Evolutionary conservation across 2,888 invertebrate genomes (phyloP).

Genomic region (Aleiodes leptofemur): DNA sequence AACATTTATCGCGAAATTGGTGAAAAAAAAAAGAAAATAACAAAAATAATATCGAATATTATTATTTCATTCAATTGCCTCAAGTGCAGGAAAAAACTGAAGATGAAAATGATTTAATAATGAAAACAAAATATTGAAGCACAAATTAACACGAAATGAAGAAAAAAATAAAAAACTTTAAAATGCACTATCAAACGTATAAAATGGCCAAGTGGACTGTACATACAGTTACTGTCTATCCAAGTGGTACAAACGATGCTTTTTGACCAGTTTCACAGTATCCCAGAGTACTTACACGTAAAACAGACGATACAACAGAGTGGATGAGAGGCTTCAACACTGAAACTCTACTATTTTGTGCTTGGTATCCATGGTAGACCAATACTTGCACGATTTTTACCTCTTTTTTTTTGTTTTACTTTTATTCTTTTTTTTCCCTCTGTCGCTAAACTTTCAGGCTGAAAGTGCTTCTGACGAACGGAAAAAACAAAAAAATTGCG

Average conservation of each 20-base stretch:
- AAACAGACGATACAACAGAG: constrained; percentile 32
- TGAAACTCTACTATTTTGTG: constrained; percentile 28
- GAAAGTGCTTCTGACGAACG: constrained; percentile 17
- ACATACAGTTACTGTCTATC: constrained; percentile 31
- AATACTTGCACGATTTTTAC: constrained; percentile 16
- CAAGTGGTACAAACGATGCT: constrained; percentile 32
- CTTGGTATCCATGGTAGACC: constrained; percentile 25
- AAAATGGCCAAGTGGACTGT: constrained; percentile 29
- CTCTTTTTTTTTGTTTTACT: constrained; percentile 4
- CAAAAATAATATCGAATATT: too few relatives aligned
- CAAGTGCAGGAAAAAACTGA: too few relatives aligned
- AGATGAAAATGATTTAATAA: too few relatives aligned
- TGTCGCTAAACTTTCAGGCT: constrained; percentile 21
- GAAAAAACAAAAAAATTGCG: not conserved
- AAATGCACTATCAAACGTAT: constrained; percentile 16
- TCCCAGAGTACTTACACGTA: constrained; percentile 25
- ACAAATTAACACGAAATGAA: too few relatives aligned
- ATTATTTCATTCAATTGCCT: too few relatives aligned
- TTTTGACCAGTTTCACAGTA: constrained; percentile 30
- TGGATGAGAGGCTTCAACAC: constrained; percentile 33
- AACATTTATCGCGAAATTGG: too few relatives aligned
- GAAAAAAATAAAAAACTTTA: not conserved
- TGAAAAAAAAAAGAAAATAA: too few relatives aligned
- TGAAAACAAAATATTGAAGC: too few relatives aligned
- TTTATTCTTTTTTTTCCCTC: too few relatives aligned